Base-by-base conservation (phyloP, 2,113 vertebrate species). In the Bufo gargarizans region DNA sequence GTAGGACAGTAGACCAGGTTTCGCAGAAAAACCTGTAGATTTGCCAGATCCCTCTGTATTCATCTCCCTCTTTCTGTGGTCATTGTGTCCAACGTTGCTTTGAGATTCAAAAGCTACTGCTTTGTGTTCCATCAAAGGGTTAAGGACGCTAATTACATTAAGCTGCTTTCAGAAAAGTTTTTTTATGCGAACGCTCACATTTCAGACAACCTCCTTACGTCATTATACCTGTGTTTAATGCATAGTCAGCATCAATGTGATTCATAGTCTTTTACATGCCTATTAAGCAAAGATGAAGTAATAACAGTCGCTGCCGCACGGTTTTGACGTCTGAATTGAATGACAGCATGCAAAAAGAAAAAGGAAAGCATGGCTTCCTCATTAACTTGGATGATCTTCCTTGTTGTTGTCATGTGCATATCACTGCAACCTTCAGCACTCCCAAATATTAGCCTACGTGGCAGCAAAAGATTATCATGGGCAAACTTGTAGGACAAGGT, bases 151-250 rank as follows among this genome's bases (percentile, higher is more conserved):
- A 71, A 81, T 87, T 87, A 22, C 6, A 43, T 80, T 58, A 71
- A 80, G 63, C 86, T 58, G 63, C 77, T 87, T 86, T 17, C 19
- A 47, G 50, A 77, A 77, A 2, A 65, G 33, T 49, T 77, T 53
- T 12, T 50, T 86, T 79, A 67, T 55, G 47, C 20, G 7, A 33
- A 53, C 76, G 10, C 33, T 85, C 84, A 77, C 49, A 81, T 87
- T 55, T 86, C 47, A 78, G 9, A 16, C 61, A n/a, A 17, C 53
- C 43, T 86, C 11, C 43, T 78, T 67, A 69, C 47, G 77, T 87
- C 77, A 87, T 77, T 67, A n/a, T 80, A 79, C 76, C 53, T 67
- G 85, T 56, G 19, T 77, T 19, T 50, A 82, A 49, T 12, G 79
- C 12, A 47, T 81, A 80, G 63, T 63, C 16, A 13, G 71, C 72